Base-by-base conservation (phyloP, 2,888 invertebrate genomes). In the Bimastos eiseni region DNA sequence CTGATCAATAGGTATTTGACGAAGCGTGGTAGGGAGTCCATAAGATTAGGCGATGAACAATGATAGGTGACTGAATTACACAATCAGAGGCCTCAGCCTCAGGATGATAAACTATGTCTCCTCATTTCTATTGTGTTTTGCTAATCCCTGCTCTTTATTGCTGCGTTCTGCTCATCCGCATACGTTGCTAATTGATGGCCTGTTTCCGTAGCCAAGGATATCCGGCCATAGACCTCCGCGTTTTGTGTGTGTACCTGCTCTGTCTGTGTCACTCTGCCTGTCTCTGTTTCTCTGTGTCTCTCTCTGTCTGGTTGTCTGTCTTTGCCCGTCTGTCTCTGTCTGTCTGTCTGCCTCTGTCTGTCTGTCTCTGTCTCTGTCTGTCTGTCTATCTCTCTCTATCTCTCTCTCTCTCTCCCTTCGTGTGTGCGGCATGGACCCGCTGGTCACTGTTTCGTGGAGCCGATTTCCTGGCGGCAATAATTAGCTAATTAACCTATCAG, bases 311-410 rank as follows among this genome's bases (percentile, higher is more conserved):
- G 5, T 24, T 49, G 49, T 49, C 21, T 49, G 13, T 41, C 41
- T 41, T 41, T 13, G n/a, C n/a, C n/a, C n/a, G n/a, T n/a, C n/a
- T n/a, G n/a, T 49, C 83, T 89, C 55, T 49, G 33, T 49, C 55
- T 89, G 55, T 49, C 36, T 34, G 15, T 89, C 89, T 33, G n/a
- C n/a, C n/a, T n/a, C 70, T 89, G 2, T 55, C 55, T 33, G 38
- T 84, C 70, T 55, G 24, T 49, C 89, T 89, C 89, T 49, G 30
- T 49, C 89, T 89, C 89, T 49, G n/a, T 55, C 89, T 44, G 19
- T 44, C 44, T 44, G n/a, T 55, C 89, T 44, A 15, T 44, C 44
- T 44, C 17, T 44, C 13, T 13, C 38, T 38, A 5, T 38, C 38
- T 44, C 2, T 2, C 44, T 44, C 17, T 44, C 13, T 13, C 38